Percentiles rank a stretch among this genome's conserved stretches.
Conservation (phyloP, 2,888 invertebrate species). For the Drosophila ustulata region DNA sequence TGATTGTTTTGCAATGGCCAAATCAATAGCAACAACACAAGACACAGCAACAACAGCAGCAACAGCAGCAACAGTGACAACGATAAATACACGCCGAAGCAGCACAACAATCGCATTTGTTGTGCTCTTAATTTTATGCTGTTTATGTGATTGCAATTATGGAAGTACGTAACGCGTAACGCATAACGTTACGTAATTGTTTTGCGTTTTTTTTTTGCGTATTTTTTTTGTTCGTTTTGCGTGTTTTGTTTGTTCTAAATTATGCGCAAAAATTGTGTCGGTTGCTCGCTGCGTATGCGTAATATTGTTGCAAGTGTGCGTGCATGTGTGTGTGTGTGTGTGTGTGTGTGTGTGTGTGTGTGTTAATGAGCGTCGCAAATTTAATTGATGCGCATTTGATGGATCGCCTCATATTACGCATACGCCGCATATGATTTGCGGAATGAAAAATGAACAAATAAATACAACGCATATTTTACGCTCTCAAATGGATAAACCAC, state of each 20-base stretch:
- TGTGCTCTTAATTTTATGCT: conserved; percentile 74
- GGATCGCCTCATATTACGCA: conserved; percentile 38
- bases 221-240: conserved; percentile 5
- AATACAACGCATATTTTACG: conserved; percentile 7
- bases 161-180: conserved; percentile 63
- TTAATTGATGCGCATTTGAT: conserved; percentile 38
- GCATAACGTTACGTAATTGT: conserved; percentile 38
- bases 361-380: conserved; percentile 47
- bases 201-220: background rate
- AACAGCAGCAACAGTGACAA: conserved; percentile 27
- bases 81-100: conserved; percentile 64
- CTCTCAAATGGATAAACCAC: background rate
- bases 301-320: conserved; percentile 9
- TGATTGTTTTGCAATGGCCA: conserved; percentile 75
- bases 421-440: conserved; percentile 32
- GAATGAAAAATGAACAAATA: background rate
- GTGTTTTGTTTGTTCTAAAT: conserved; percentile 20
- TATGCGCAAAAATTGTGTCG: conserved; percentile 16
- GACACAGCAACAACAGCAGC: conserved; percentile 23
- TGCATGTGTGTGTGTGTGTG: conserved; percentile 1
- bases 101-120: conserved; percentile 66
- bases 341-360: conserved; percentile 5
- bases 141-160: conserved; percentile 77
- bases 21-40: conserved; percentile 60
- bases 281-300: conserved; percentile 46